These are phyloP conservation scores for Rhinichthys klamathensis DNA, from an alignment of 2,113 vertebrate genomes.

Conservation along the genomic window DNA sequence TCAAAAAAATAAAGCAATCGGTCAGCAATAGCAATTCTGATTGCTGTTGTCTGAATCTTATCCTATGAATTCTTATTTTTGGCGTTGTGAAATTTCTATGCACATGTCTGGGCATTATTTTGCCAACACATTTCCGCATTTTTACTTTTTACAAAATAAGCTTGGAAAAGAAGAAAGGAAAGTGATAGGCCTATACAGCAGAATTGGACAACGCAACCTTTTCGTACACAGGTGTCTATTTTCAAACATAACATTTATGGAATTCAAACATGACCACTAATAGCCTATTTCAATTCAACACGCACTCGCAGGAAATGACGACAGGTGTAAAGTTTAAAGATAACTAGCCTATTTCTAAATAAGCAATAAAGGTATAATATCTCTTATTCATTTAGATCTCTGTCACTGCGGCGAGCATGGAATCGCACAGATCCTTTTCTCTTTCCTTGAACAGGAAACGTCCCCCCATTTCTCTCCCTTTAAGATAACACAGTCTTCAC, in stretches of 20 bases:
- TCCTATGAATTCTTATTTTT: neutral
- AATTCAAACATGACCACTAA: neutral
- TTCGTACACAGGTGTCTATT: neutral
- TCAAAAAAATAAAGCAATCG: too few species aligned
- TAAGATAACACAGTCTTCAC: conserved; percentile 49
- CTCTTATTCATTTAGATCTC: neutral
- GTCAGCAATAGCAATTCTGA: neutral
- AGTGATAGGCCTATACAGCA: neutral
- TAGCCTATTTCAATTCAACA: neutral
- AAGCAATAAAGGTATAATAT: neutral
- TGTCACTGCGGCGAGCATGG: neutral
- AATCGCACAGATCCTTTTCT: conserved; percentile 46
- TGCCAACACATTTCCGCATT: neutral
- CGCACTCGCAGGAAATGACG: neutral
- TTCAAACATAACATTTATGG: neutral
- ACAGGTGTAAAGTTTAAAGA: neutral
- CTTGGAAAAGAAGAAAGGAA: neutral
- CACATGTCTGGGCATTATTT: neutral
- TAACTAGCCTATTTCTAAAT: neutral
- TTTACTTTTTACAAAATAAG: neutral
- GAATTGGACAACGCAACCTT: neutral
- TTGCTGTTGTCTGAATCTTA: neutral
- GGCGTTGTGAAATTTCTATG: neutral
- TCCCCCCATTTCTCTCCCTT: conserved; percentile 24
- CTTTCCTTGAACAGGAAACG: conserved; percentile 16